Evolutionary conservation across 2,888 invertebrate species (phyloP).

Genomic region (Acanthosepion pharaonis): DNA sequence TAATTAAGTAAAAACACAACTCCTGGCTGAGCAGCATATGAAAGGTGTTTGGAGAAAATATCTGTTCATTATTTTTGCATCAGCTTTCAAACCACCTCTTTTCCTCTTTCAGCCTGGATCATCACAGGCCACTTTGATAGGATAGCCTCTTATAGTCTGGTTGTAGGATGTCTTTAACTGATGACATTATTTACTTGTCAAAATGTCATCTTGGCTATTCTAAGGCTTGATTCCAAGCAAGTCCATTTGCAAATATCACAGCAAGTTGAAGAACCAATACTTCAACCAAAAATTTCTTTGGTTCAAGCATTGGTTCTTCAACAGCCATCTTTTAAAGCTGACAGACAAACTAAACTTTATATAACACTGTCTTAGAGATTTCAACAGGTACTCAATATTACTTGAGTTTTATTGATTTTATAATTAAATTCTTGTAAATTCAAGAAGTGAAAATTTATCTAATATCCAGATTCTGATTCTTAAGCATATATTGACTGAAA

Average conservation of each 20-base stretch:
- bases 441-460: background rate
- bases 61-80: background rate
- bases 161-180: background rate
- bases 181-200: background rate
- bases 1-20: background rate
- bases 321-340: conserved; percentile 1
- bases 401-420: background rate
- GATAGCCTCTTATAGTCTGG: conserved; percentile 33
- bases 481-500: background rate
- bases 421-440: background rate
- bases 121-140: background rate
- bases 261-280: background rate
- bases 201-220: conserved; percentile 20
- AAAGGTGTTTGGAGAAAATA: background rate
- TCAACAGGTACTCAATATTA: background rate
- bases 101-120: background rate
- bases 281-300: no score
- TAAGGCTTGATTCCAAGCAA: background rate
- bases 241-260: background rate
- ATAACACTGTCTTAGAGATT: background rate
- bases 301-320: background rate
- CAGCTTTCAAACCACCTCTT: background rate
- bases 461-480: background rate
- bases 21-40: background rate
- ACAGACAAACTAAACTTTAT: background rate